Base-by-base conservation (phyloP, 2,888 invertebrate genomes). In the Mechanitis messenoides region DNA sequence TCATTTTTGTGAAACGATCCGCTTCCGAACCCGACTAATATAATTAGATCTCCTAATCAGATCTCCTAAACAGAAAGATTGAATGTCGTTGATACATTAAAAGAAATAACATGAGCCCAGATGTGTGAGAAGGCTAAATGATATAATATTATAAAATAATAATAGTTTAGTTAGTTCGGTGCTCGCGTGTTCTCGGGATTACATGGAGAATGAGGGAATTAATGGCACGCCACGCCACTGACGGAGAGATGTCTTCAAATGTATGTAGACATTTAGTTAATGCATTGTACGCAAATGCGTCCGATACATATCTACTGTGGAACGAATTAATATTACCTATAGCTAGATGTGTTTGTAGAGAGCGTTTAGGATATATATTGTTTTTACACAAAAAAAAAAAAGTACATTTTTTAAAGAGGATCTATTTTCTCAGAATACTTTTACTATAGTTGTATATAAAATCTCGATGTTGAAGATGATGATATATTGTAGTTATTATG, bases 211-310 rank as follows among this genome's bases (percentile, higher is more conserved):
- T 66, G 66, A 62, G 71, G 72, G 75, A 74, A 76, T 72, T 85
- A 85, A 85, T 84, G 84, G 81, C 75, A 75, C 78, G 84, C 83
- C 83, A 81, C 71, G 80, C 73, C 76, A 77, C 81, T 81, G 83
- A 83, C 80, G 77, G 71, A 69, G 72, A 71, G 69, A 65, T 71
- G 64, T 67, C 71, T 66, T 66, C 64, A 60, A 68, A 69, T 68
- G 65, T 64, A 66, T 59, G 58, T 54, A 63, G 59, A 68, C 64
- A 64, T 61, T 62, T 66, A 67, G 50, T 50, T 50, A 50, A 66
- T 55, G 62, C 11, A 42, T 60, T 65, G 62, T 64, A 69, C 60
- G 61, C 64, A 66, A 64, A 69, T 68, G 68, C 60, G 60, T 59
- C 50, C 56, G 63, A 65, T 63, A 56, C 61, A 50, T 58, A 60